A percentile compares a stretch with the other conserved stretches of the same genome.
phyloP scores from a whole-genome alignment of 2,113 vertebrate genomes.

The Larimichthys polyactis region DNA sequence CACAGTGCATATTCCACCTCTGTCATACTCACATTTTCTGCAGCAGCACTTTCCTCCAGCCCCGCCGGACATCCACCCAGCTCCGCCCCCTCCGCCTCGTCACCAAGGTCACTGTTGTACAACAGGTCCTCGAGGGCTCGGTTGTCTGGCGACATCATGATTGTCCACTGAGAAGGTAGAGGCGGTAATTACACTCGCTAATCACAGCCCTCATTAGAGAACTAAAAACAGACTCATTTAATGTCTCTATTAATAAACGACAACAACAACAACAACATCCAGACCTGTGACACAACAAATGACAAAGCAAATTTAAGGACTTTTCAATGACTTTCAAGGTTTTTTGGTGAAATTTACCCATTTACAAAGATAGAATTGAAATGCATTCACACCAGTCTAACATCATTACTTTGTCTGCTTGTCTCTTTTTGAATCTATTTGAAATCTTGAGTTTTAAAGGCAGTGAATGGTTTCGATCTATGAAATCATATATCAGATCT shows the following conservation, averaged over 20 bases:
- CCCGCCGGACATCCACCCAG: neutral
- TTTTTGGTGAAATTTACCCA: neutral
- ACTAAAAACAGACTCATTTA: constrained; percentile 7
- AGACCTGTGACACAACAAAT: neutral
- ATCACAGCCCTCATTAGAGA: constrained; percentile 28
- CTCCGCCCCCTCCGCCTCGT: constrained; percentile 53
- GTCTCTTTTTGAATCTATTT: neutral
- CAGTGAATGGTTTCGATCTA: neutral
- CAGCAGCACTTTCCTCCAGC: constrained; percentile 6
- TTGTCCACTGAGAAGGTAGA: constrained; percentile 47
- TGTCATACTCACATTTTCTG: constrained; percentile 33
- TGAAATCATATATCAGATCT: too few relatives aligned
- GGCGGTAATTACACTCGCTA: constrained; percentile 31
- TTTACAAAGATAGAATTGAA: neutral
- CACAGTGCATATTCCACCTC: too few relatives aligned
- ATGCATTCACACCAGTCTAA: neutral
- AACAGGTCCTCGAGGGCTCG: constrained; percentile 73
- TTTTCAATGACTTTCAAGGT: constrained; percentile 8
- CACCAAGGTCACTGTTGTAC: constrained; percentile 68
- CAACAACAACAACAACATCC: neutral
- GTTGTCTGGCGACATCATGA: constrained; percentile 72
- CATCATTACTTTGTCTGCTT: neutral
- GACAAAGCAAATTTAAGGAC: neutral
- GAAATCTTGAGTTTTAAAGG: neutral
- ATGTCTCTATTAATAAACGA: neutral